Percentiles rank a stretch among this genome's conserved stretches.
Conservation (phyloP, 2,113 vertebrate species). For the Scophthalmus maximus region DNA sequence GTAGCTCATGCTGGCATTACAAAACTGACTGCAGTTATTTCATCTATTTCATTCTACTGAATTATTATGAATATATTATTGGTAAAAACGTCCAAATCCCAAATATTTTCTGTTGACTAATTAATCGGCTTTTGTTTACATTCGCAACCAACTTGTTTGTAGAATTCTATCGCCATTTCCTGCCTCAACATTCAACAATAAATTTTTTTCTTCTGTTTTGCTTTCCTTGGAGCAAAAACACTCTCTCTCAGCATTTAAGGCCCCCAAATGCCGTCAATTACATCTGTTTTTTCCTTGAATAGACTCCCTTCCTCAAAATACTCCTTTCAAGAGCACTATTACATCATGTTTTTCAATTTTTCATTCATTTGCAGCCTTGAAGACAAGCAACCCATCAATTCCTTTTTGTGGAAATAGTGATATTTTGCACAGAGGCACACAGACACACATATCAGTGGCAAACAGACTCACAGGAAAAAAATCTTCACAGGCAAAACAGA, state of each 20-base stretch:
- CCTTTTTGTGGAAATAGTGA: conserved; percentile 4
- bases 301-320: not conserved
- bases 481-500: not conserved
- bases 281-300: not conserved
- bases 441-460: not conserved
- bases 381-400: not conserved
- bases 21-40: too few species aligned
- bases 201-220: too few species aligned
- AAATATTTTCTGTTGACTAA: too few species aligned
- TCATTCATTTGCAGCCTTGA: conserved; percentile 16
- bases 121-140: too few species aligned
- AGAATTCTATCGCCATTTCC: too few species aligned
- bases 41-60: too few species aligned
- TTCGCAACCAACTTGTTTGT: too few species aligned
- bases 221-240: too few species aligned
- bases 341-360: not conserved
- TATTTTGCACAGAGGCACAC: conserved; percentile 10
- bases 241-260: not conserved
- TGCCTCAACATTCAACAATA: too few species aligned
- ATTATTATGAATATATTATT: too few species aligned
- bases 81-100: too few species aligned
- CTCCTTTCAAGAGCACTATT: not conserved
- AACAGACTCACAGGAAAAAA: not conserved
- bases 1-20: too few species aligned
- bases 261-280: conserved; percentile 10